Conservation (phyloP, 2,797 vertebrate species). For the Centroberyx gerrardi region DNA sequence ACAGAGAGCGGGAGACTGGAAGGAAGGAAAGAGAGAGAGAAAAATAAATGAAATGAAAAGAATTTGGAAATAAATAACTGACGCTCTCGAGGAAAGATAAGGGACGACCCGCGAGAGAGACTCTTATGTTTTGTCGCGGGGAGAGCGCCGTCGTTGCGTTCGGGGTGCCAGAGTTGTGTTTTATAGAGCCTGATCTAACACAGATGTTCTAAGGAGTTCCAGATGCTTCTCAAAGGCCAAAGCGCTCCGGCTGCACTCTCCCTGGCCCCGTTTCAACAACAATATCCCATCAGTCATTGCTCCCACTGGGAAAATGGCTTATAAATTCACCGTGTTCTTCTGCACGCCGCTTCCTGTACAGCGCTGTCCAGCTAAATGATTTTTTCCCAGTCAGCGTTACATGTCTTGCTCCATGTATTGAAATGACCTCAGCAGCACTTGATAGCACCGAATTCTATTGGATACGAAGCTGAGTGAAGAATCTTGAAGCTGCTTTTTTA, state of each 20-base stretch:
- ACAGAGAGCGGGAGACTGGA: slow-evolving; percentile 48
- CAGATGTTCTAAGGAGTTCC: slow-evolving; percentile 78
- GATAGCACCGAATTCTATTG: background rate
- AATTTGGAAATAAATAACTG: slow-evolving; percentile 64
- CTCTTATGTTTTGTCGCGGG: slow-evolving; percentile 41
- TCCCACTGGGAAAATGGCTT: slow-evolving; percentile 60
- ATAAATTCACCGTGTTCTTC: slow-evolving; percentile 52
- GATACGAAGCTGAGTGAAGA: slow-evolving; percentile 1
- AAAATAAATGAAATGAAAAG: slow-evolving; percentile 58
- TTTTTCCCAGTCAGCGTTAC: slow-evolving; percentile 39
- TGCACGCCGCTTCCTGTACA: slow-evolving; percentile 36
- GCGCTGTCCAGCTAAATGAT: slow-evolving; percentile 26
- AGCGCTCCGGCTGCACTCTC: slow-evolving; percentile 63
- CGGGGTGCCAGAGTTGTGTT: slow-evolving; percentile 50
- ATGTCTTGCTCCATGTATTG: slow-evolving; percentile 31
- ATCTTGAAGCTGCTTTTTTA: background rate
- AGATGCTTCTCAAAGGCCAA: slow-evolving; percentile 76
- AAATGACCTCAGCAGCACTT: slow-evolving; percentile 8
- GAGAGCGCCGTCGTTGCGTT: slow-evolving; percentile 53
- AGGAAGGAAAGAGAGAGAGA: slow-evolving; percentile 6
- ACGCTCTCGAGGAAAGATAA: slow-evolving; percentile 55
- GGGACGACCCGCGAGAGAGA: slow-evolving; percentile 39
- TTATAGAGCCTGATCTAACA: slow-evolving; percentile 69
- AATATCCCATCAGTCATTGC: slow-evolving; percentile 73
- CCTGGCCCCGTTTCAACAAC: slow-evolving; percentile 67